These are phyloP conservation scores for Theodoxus fluviatilis DNA, from an alignment of 2,888 invertebrate species.

Conservation along the genomic window DNA sequence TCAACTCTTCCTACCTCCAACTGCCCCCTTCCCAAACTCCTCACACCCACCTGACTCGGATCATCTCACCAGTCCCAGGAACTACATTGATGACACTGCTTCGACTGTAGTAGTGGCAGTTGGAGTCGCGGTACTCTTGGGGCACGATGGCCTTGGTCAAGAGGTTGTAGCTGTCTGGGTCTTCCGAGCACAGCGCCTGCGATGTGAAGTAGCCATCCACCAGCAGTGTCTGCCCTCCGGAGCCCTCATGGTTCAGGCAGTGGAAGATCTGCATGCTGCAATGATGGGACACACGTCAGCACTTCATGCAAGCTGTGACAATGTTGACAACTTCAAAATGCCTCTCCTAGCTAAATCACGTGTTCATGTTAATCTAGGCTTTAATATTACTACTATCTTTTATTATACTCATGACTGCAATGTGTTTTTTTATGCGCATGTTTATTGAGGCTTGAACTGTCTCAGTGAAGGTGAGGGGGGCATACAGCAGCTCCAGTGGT, in stretches of 20 bases:
- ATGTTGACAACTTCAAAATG: too few relatives aligned
- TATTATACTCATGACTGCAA: too few relatives aligned
- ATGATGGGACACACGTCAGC: conserved; percentile 1
- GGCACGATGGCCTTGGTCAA: conserved; percentile 71
- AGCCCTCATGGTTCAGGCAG: conserved; percentile 70
- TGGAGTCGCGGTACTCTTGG: conserved; percentile 69
- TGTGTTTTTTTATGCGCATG: too few relatives aligned
- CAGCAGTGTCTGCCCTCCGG: conserved; percentile 78
- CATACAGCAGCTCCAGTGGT: too few relatives aligned
- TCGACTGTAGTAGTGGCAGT: conserved; percentile 35
- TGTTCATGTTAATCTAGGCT: too few relatives aligned
- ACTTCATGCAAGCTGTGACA: too few relatives aligned
- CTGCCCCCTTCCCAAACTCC: too few relatives aligned
- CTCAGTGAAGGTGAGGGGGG: too few relatives aligned
- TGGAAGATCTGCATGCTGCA: conserved; percentile 71
- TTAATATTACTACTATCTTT: too few relatives aligned
- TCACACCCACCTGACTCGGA: conserved; percentile 71
- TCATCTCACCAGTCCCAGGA: conserved; percentile 69
- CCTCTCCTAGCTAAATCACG: too few relatives aligned
- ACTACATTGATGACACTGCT: conserved; percentile 54
- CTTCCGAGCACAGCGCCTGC: conserved; percentile 68
- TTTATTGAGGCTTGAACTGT: too few relatives aligned
- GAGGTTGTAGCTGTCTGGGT: conserved; percentile 71
- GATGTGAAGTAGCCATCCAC: conserved; percentile 79
- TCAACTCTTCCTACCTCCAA: too few relatives aligned